These are phyloP conservation scores for Leucania comma DNA, from an alignment of 2,888 invertebrate genomes.

Conservation along the genomic window DNA sequence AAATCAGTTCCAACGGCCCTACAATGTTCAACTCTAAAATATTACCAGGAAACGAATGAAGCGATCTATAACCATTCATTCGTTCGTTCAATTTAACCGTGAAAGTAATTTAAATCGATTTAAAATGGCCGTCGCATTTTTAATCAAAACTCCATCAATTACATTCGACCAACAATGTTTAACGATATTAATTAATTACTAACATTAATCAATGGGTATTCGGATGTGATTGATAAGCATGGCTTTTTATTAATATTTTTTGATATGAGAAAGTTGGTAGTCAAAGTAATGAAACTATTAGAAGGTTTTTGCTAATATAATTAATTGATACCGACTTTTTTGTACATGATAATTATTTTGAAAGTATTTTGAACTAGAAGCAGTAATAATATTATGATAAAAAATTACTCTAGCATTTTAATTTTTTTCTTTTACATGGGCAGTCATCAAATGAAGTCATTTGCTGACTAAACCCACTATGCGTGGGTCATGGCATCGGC, in stretches of 20 bases:
- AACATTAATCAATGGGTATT: conserved; percentile 50
- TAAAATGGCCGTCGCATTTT: conserved; percentile 52
- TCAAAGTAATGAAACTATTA: conserved; percentile 23
- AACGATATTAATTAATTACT: conserved; percentile 55
- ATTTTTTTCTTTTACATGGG: no score
- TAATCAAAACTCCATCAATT: conserved; percentile 61
- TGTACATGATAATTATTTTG: conserved; percentile 1
- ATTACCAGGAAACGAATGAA: conserved; percentile 47
- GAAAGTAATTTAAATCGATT: conserved; percentile 64
- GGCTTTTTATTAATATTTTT: conserved; percentile 38
- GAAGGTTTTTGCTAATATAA: conserved; percentile 14
- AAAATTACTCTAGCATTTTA: neutral
- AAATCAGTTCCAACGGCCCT: conserved; percentile 8
- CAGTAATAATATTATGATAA: neutral
- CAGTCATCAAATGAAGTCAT: no score
- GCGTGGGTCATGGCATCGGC: no score
- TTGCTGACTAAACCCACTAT: no score
- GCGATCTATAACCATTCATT: conserved; percentile 4
- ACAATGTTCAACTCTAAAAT: conserved; percentile 31
- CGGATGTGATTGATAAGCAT: conserved; percentile 37
- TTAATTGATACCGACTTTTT: conserved; percentile 24
- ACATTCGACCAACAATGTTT: conserved; percentile 41
- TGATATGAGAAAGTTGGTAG: conserved; percentile 42
- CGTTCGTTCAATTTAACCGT: conserved; percentile 52
- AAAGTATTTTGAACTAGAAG: neutral